Evolutionary conservation across 2,888 invertebrate species (phyloP).

Genomic region (Acrocera orbiculus): DNA sequence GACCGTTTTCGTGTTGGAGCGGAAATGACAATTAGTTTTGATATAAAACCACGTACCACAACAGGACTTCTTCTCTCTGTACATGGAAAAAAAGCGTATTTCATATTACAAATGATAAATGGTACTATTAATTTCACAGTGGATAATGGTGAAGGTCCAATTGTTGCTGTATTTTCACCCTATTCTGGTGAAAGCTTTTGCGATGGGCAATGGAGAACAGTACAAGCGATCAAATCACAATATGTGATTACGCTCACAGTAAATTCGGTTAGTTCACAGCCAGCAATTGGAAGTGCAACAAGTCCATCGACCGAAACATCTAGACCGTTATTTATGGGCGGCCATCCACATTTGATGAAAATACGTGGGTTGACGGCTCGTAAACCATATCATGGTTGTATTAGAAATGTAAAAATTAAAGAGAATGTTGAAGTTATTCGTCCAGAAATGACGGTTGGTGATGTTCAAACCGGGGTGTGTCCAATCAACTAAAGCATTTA

Average conservation of each 20-base stretch:
- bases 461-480: conserved; percentile 61
- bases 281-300: conserved; percentile 48
- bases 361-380: conserved; percentile 49
- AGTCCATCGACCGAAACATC: conserved; percentile 58
- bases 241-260: conserved; percentile 78
- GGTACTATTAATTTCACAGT: conserved; percentile 67
- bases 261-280: conserved; percentile 57
- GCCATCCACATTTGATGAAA: conserved; percentile 44
- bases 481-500: conserved; percentile 46
- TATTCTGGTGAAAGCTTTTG: conserved; percentile 58
- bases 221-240: conserved; percentile 67
- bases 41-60: conserved; percentile 68
- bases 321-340: conserved; percentile 80
- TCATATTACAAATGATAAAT: conserved; percentile 73
- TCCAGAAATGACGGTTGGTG: conserved; percentile 45
- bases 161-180: conserved; percentile 48
- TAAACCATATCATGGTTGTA: conserved; percentile 62
- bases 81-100: conserved; percentile 53
- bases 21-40: conserved; percentile 61
- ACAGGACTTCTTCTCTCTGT: conserved; percentile 76
- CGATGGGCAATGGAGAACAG: conserved; percentile 89
- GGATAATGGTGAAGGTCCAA: conserved; percentile 63
- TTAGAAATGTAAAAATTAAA: conserved; percentile 50
- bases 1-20: conserved; percentile 65
- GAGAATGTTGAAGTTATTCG: conserved; percentile 33